Conservation (phyloP, 2,888 invertebrate species). For the Papilio protenor region DNA sequence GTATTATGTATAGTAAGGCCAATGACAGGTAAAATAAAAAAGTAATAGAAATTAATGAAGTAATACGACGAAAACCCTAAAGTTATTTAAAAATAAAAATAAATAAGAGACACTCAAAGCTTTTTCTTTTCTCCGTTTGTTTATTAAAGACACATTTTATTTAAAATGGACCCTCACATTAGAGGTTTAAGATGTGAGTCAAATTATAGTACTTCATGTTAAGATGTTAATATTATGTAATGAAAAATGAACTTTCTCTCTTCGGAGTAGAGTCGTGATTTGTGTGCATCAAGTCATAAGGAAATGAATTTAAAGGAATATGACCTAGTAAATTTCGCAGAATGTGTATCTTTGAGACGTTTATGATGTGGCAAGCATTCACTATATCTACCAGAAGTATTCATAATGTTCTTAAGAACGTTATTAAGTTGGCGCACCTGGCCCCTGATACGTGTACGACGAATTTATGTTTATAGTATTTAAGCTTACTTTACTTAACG, state of each 20-base stretch:
- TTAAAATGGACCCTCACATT: slow-evolving; percentile 12
- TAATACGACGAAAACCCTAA: too few species aligned
- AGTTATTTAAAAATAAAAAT: too few species aligned
- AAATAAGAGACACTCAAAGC: neutral
- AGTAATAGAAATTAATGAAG: too few species aligned
- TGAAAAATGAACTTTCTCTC: neutral
- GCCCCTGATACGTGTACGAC: neutral
- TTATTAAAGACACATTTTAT: slow-evolving; percentile 21
- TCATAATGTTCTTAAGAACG: slow-evolving; percentile 12
- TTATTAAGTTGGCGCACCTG: slow-evolving; percentile 12
- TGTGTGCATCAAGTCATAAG: neutral
- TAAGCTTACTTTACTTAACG: too few species aligned
- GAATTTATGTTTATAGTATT: neutral
- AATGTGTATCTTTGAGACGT: slow-evolving; percentile 30
- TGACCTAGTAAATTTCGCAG: slow-evolving; percentile 22
- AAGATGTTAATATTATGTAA: neutral
- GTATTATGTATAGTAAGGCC: too few species aligned
- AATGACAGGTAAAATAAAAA: too few species aligned
- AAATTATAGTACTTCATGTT: slow-evolving; percentile 19
- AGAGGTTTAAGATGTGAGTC: slow-evolving; percentile 20
- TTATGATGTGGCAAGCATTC: slow-evolving; percentile 27
- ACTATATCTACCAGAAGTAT: slow-evolving; percentile 5
- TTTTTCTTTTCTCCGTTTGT: neutral
- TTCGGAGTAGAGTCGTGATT: neutral
- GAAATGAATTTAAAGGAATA: slow-evolving; percentile 27